Evolutionary conservation across 2,113 vertebrate genomes (phyloP), one percentile per base, ranked within the genome.

Genomic region (Rhodinocichla rosea): DNA sequence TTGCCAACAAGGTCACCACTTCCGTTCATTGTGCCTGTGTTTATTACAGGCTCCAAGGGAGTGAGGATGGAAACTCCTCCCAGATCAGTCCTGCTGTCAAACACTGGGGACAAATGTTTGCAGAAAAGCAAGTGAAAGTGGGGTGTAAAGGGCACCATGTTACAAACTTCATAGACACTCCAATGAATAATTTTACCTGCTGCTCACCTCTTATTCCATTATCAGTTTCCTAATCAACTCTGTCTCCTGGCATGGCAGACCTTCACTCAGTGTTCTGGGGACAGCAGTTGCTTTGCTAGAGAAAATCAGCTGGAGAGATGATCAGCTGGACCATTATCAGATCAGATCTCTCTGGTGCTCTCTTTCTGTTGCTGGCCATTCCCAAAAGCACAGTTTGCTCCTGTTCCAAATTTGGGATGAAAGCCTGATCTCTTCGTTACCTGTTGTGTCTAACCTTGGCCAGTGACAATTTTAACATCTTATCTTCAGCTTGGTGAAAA

Each of bases 11-110:
- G 84, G 94, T 96, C 90, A 90, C 24, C 0, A 6, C 78, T 97
- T 97, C 95, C 71, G 78, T 55, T 86, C 83, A 97, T 96, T 96
- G 91, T 96, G 71, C 5, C 85, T 69, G 30, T 94, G 96, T 95
- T 96, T 95, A 62, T 88, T 74, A 12, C 50, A 49, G 37, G 68
- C 59, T 94, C 63, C 47, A 6, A 77, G n/a, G 4, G 40, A 45
- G 82, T 27, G 4, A 56, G 44, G 94, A 60, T 60, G 64, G 81
- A 88, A 88, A 63, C 88, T 81, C 90, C 93, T 92, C 92, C 87
- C 89, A 69, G 44, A 69, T 23, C 47, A 44, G 55, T 91, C 71
- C 74, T 0, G 0, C 55, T 56, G 68, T 68, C 90, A 74, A 65
- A 49, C 49, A 5, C 32, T 1, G 1, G 17, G 49, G 93, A 92